These are phyloP conservation scores for Calycopis cecrops DNA, from an alignment of 1,140 invertebrate species.

Conservation along the genomic window DNA sequence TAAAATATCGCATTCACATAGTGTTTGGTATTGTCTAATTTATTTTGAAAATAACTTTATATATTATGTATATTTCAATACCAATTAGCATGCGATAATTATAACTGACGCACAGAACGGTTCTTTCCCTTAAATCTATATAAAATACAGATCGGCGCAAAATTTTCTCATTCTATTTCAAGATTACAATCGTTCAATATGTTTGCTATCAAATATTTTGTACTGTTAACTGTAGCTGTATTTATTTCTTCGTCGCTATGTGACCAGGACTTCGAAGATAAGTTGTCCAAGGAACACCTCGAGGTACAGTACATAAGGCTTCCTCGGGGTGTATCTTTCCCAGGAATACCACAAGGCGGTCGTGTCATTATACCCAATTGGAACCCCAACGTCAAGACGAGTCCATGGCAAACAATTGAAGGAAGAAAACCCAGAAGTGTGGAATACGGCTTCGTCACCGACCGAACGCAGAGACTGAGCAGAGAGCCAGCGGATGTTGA, in stretches of 20 bases:
- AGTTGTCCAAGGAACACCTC: background rate
- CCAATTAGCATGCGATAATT: no score
- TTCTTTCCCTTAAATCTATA: no score
- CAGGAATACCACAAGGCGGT: conserved; percentile 8
- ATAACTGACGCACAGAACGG: no score
- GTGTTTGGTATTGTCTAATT: no score
- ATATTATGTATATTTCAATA: no score
- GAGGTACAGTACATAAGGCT: no score
- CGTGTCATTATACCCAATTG: conserved; percentile 12
- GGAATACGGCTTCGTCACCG: background rate
- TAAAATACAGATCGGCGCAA: no score
- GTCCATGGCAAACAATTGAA: conserved; percentile 8
- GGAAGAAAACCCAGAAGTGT: conserved; percentile 5
- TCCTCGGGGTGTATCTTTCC: background rate
- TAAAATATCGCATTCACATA: no score
- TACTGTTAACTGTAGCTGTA: background rate
- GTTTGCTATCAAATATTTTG: background rate
- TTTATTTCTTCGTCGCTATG: background rate
- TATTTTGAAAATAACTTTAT: no score
- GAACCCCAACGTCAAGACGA: conserved; percentile 12
- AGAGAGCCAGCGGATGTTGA: no score
- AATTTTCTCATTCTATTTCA: no score
- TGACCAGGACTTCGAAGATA: background rate
- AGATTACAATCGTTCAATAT: background rate
- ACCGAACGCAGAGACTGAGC: background rate